A percentile compares a stretch with the other conserved stretches of the same genome.
phyloP scores from a whole-genome alignment of 2,888 invertebrate genomes.

The Caenorhabditis wallacei region DNA sequence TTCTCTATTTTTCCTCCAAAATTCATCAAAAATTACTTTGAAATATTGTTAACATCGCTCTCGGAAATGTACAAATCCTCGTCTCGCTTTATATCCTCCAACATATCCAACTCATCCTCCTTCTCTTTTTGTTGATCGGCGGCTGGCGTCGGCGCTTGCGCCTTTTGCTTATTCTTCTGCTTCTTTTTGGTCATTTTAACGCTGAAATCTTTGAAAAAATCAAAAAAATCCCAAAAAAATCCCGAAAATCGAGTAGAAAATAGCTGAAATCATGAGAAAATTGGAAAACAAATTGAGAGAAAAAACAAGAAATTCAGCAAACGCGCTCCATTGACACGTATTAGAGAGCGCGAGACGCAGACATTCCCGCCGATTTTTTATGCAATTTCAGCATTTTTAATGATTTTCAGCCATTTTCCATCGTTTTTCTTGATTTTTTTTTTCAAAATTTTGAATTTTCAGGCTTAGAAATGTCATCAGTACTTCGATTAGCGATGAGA shows the following conservation, averaged over 20 bases:
- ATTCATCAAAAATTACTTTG: constrained; percentile 31
- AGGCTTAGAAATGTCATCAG: constrained; percentile 24
- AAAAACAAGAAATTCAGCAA: constrained; percentile 32
- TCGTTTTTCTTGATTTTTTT: neutral
- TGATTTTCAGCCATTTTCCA: constrained; percentile 6
- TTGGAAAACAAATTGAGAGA: neutral
- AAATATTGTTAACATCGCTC: constrained; percentile 36
- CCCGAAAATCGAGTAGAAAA: neutral
- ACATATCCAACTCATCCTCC: constrained; percentile 41
- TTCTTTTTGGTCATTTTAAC: constrained; percentile 58
- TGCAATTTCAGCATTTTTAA: constrained; percentile 20
- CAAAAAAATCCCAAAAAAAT: neutral
- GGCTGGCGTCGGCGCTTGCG: neutral
- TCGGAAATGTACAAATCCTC: constrained; percentile 65
- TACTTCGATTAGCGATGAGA: constrained; percentile 37
- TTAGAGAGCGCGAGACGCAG: constrained; percentile 25
- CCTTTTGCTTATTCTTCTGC: constrained; percentile 43
- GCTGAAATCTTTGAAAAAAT: neutral
- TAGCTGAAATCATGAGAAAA: constrained; percentile 1
- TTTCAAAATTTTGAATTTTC: neutral
- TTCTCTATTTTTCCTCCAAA: neutral
- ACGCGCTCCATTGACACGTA: constrained; percentile 15
- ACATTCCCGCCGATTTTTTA: neutral
- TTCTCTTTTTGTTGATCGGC: constrained; percentile 40
- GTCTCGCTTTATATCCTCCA: constrained; percentile 51